phyloP scores from a whole-genome alignment of 2,113 vertebrate genomes.

The Melierax canorus region DNA sequence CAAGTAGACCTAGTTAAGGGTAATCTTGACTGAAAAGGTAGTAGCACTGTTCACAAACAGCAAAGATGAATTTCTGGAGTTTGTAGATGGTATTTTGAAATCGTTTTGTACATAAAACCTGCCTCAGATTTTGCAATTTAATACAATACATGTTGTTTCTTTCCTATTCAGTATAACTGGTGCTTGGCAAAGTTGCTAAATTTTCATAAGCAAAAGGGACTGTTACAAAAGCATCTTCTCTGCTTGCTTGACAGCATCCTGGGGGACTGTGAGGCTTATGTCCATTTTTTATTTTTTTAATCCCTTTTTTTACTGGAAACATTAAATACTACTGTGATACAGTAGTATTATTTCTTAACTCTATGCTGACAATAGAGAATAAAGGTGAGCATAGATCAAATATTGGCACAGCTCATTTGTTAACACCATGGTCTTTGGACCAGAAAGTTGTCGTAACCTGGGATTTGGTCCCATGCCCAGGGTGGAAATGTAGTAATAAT shows the following conservation, averaged over 20 bases:
- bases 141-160: rapidly evolving
- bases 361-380: not conserved
- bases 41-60: not conserved
- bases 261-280: not conserved
- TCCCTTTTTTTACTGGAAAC: not conserved
- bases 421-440: not conserved
- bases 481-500: not conserved
- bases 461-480: not conserved
- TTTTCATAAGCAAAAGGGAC: not conserved
- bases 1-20: not conserved
- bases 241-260: not conserved
- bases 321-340: not conserved
- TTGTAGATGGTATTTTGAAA: not conserved
- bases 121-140: not conserved
- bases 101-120: not conserved
- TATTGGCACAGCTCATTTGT: not conserved
- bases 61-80: not conserved
- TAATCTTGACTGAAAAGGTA: not conserved
- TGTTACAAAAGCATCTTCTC: not conserved
- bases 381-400: not conserved
- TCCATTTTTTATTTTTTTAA: not conserved
- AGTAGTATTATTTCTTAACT: not conserved
- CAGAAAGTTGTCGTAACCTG: not conserved
- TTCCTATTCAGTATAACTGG: not conserved
- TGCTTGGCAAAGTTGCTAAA: not conserved